Base-by-base conservation (phyloP, 2,113 vertebrate genomes). In the Hippocampus zosterae region DNA sequence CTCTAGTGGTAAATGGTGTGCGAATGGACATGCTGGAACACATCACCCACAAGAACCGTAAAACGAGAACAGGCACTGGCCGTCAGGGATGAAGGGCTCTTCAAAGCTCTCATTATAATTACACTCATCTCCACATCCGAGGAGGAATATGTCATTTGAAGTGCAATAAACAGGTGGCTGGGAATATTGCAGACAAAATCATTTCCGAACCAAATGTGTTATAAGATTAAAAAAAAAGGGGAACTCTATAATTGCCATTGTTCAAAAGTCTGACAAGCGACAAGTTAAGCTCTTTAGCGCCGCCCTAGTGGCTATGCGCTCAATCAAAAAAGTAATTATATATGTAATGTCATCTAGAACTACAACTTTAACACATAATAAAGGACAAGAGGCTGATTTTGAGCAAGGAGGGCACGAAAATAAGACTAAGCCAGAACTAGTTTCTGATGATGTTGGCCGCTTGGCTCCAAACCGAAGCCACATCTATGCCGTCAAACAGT, bases 101-200 rank as follows among this genome's bases (percentile, higher is more conserved):
- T 65, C 42, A 65, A 65, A 46, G 63, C 63, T 65, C 63, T 46
- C 19, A 23, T 65, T 27, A 65, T 65, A 65, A 65, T 65, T 65
- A 23, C 15, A 23, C 40, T 65, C 42, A 65, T 46, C 64, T 75
- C 65, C 27, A 52, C 50, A 33, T 44, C 8, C 10, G 0, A 33
- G 18, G 60, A 52, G 72, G 25, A 68, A 50, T 52, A 19, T 62
- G 61, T 65, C 8, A 50, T 44, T 73, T 62, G 41, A 61, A 53
- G 13, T 50, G 27, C 62, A 79, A 72, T 55, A 75, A 73, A 41
- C 65, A 56, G 55, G 10, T 25, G 48, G 23, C 44, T 40, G 67
- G 52, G 68, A 70, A 56, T 48, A 68, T 71, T 72, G 79, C 23
- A 64, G 12, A 64, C 11, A 16, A 61, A 33, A 18, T 16, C 3